Percentiles rank a stretch among this genome's conserved stretches.
These are phyloP conservation scores for Eublepharis macularius DNA, from an alignment of 2,113 vertebrate genomes.

Conservation along the genomic window DNA sequence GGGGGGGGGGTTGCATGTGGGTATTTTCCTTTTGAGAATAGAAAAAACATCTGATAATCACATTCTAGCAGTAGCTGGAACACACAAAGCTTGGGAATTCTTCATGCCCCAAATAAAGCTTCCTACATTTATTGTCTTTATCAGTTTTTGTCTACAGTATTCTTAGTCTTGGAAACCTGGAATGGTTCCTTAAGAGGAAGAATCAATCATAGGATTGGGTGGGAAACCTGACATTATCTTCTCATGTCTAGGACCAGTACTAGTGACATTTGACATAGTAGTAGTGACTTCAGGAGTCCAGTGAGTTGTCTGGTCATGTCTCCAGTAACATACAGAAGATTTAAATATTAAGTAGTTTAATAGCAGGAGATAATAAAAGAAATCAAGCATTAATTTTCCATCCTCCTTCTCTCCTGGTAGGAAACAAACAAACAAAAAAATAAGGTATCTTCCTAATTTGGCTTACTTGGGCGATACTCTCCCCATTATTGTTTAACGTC, in stretches of 20 bases:
- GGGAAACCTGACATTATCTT: not conserved
- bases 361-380: not conserved
- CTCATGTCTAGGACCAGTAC: not conserved
- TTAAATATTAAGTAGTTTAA: not conserved
- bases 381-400: not conserved
- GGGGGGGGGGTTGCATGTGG: too few species aligned
- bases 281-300: not conserved
- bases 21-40: too few species aligned
- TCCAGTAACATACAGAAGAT: not conserved
- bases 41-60: too few species aligned
- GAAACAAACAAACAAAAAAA: not conserved
- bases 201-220: not conserved
- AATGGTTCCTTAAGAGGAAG: not conserved
- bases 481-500: too few species aligned
- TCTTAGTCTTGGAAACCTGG: not conserved
- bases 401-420: too few species aligned
- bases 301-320: not conserved
- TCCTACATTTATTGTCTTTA: too few species aligned
- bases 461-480: too few species aligned
- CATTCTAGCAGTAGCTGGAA: too few species aligned
- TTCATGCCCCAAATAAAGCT: too few species aligned
- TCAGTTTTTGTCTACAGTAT: not conserved
- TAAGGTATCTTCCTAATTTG: not conserved
- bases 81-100: too few species aligned
- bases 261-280: not conserved